A percentile compares a stretch with the other conserved stretches of the same genome.
Conservation (phyloP, 2,113 vertebrate genomes). For the Hyla sarda region DNA sequence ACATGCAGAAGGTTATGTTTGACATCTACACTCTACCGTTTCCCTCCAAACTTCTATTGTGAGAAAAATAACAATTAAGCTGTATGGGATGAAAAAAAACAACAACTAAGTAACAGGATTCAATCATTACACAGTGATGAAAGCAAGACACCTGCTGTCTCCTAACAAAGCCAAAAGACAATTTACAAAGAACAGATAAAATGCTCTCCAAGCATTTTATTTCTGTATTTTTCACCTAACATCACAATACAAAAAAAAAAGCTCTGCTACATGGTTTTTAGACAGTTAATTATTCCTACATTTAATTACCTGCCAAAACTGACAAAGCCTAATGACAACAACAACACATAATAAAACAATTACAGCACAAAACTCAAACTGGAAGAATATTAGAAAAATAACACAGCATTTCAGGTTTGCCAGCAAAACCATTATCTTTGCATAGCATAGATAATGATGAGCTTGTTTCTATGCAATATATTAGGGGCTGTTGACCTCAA, state of each 20-base stretch:
- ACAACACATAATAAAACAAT: conserved; percentile 32
- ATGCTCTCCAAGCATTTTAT: conserved; percentile 48
- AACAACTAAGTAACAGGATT: conserved; percentile 42
- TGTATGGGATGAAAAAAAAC: conserved; percentile 44
- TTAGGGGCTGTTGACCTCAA: not conserved
- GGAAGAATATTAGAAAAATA: conserved; percentile 37
- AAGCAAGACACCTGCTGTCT: conserved; percentile 51
- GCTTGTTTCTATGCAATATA: not conserved
- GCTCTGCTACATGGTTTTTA: conserved; percentile 13
- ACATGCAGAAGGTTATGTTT: conserved; percentile 35
- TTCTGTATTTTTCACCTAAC: conserved; percentile 31
- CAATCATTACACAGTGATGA: conserved; percentile 47
- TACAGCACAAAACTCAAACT: conserved; percentile 65
- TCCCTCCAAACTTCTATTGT: conserved; percentile 42
- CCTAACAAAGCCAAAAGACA: conserved; percentile 43
- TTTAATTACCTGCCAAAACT: conserved; percentile 35
- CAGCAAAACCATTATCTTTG: not conserved
- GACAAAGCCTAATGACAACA: conserved; percentile 30
- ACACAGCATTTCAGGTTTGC: not conserved
- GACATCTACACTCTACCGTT: not conserved
- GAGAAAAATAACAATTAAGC: conserved; percentile 45
- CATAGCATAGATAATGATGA: not conserved
- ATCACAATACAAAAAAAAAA: conserved; percentile 30
- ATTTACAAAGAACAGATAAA: conserved; percentile 49
- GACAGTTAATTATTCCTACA: conserved; percentile 51